These are phyloP conservation scores for Pristis pectinata DNA, from an alignment of 2,797 vertebrate genomes.

Conservation along the genomic window DNA sequence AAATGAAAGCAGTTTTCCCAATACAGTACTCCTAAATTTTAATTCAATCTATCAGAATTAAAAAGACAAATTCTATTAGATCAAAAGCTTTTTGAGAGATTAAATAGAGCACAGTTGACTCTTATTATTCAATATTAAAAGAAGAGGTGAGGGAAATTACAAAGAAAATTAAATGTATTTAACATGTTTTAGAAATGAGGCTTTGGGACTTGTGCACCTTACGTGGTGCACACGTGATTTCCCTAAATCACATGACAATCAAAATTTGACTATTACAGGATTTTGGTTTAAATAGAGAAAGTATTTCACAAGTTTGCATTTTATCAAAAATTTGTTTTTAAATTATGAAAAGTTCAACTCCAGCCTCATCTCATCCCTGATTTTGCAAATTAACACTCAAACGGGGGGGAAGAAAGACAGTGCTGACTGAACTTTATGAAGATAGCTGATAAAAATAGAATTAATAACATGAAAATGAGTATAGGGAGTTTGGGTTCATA, in stretches of 20 bases:
- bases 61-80: conserved; percentile 26
- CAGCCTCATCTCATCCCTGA: too few species aligned
- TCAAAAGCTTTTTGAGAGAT: conserved; percentile 35
- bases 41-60: conserved; percentile 31
- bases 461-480: neutral
- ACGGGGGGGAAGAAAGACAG: neutral
- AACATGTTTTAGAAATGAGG: neutral
- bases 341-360: neutral
- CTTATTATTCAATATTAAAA: conserved; percentile 12
- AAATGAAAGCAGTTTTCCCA: conserved; percentile 33
- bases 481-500: neutral
- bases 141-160: neutral
- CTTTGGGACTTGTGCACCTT: neutral
- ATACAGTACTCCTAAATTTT: conserved; percentile 32
- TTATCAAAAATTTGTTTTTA: neutral
- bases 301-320: neutral
- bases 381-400: neutral
- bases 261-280: neutral
- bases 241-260: neutral
- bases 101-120: neutral
- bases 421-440: neutral
- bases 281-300: neutral
- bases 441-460: neutral
- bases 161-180: conserved; percentile 19
- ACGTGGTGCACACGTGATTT: neutral